Evolutionary conservation across 2,888 invertebrate genomes (phyloP).

Genomic region (Chironomus riparius): DNA sequence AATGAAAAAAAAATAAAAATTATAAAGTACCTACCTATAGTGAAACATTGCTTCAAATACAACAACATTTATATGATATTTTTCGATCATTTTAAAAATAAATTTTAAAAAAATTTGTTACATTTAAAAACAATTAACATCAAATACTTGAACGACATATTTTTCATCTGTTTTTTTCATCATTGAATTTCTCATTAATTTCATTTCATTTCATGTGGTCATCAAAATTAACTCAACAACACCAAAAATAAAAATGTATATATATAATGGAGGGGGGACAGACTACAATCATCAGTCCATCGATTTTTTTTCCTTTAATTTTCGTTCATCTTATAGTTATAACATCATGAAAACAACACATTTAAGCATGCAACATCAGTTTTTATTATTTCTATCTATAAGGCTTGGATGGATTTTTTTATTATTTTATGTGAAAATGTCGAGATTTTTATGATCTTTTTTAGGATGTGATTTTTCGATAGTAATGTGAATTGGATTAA

Average conservation of each 20-base stretch:
- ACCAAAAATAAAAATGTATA: constrained; percentile 1
- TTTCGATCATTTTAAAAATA: neutral
- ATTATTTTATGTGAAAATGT: no score
- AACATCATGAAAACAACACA: constrained; percentile 26
- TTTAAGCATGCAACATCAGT: constrained; percentile 25
- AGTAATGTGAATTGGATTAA: no score
- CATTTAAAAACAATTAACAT: constrained; percentile 23
- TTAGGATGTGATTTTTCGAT: no score
- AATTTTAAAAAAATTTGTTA: neutral
- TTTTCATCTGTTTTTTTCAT: constrained; percentile 7
- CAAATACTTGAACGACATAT: constrained; percentile 22
- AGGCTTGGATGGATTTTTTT: no score
- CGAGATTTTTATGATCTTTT: no score
- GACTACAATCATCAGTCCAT: neutral
- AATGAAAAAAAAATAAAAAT: constrained; percentile 1
- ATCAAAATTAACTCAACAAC: neutral
- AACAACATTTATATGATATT: constrained; percentile 7
- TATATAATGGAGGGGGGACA: neutral
- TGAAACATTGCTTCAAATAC: constrained; percentile 19
- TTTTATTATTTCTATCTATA: neutral
- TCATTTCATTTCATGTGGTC: neutral
- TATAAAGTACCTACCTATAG: constrained; percentile 20
- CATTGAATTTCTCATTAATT: no score
- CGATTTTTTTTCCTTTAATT: neutral
- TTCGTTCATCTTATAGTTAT: constrained; percentile 3